Conservation (phyloP, 2,888 invertebrate genomes). For the Agriopis marginaria region DNA sequence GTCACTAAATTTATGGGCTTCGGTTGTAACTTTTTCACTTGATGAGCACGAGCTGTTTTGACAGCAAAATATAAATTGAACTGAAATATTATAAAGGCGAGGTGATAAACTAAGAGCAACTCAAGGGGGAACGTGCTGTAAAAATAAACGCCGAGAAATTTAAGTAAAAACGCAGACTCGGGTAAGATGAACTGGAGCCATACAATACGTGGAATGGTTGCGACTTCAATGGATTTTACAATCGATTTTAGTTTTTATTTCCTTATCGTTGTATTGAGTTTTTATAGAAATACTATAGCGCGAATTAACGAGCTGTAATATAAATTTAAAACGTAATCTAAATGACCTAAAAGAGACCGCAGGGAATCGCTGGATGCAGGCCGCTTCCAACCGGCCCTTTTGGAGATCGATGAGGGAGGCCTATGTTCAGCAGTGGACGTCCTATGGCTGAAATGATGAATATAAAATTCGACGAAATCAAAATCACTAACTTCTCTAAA, state of each 20-base stretch:
- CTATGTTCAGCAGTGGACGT: too few relatives aligned
- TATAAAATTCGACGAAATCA: too few relatives aligned
- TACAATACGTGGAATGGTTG: conserved; percentile 36
- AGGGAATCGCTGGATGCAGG: too few relatives aligned
- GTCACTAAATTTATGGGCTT: background rate
- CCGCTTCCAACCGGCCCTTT: too few relatives aligned
- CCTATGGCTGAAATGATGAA: too few relatives aligned
- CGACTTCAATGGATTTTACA: conserved; percentile 41
- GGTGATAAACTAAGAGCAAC: conserved; percentile 22
- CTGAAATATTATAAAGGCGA: conserved; percentile 19
- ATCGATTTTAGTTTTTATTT: conserved; percentile 43
- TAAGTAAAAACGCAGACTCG: conserved; percentile 22
- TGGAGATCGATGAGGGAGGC: too few relatives aligned
- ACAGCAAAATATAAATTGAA: conserved; percentile 28
- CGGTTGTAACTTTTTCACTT: conserved; percentile 6
- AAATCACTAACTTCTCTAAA: too few relatives aligned
- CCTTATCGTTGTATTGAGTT: conserved; percentile 42
- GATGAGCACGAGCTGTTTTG: conserved; percentile 22
- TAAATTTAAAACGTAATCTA: too few relatives aligned
- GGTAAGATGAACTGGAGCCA: conserved; percentile 21
- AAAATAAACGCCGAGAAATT: conserved; percentile 30
- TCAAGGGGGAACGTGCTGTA: conserved; percentile 5
- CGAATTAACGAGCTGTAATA: conserved; percentile 7
- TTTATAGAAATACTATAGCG: conserved; percentile 33
- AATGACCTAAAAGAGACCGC: background rate